Percentiles rank a stretch among this genome's conserved stretches.
Evolutionary conservation across 2,113 vertebrate species (phyloP).

Genomic region (Lepidothrix coronata): DNA sequence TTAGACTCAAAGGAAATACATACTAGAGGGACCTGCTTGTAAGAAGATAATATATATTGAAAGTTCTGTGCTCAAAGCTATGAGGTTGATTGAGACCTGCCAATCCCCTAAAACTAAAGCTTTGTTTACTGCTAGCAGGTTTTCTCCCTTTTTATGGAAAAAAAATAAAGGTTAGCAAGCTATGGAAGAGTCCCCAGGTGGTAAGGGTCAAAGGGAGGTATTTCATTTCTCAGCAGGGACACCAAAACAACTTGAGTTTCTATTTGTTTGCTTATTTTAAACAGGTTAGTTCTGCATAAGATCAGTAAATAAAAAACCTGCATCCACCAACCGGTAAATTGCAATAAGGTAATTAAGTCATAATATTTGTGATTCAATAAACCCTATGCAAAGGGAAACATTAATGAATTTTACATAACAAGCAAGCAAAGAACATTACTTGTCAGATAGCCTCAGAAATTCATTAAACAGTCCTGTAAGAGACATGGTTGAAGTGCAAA

Average conservation of each 20-base stretch:
- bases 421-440: constrained; percentile 35
- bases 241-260: neutral
- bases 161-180: neutral
- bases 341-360: constrained; percentile 38
- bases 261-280: neutral
- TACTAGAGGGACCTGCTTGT: neutral
- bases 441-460: constrained; percentile 36
- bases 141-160: neutral
- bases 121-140: neutral
- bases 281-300: neutral
- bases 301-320: neutral
- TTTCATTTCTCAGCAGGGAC: neutral
- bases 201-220: neutral
- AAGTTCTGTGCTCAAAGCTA: neutral
- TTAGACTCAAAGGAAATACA: neutral
- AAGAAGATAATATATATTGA: neutral
- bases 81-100: neutral
- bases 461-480: constrained; percentile 16
- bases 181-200: neutral
- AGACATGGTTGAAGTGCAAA: neutral
- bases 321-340: neutral
- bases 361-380: constrained; percentile 32
- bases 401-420: constrained; percentile 42
- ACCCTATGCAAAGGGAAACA: neutral
- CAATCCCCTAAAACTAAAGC: neutral